Percentiles rank a stretch among this genome's conserved stretches.
Conservation (phyloP, 2,888 invertebrate species). For the Autographa gamma region DNA sequence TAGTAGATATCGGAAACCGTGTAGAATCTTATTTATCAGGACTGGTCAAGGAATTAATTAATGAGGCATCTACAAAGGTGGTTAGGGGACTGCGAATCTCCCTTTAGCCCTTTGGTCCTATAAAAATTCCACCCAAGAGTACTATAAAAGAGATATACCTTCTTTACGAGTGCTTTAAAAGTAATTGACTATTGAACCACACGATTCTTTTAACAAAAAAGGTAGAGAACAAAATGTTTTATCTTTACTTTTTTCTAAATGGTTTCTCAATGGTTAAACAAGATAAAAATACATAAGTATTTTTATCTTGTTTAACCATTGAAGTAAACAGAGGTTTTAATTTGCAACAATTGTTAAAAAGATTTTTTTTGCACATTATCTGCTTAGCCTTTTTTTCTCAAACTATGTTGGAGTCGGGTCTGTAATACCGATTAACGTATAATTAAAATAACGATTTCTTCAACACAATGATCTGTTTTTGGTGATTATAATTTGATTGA, state of each 20-base stretch:
- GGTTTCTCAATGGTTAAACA: too few relatives aligned
- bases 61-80: slow-evolving; percentile 72
- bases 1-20: slow-evolving; percentile 29
- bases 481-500: too few relatives aligned
- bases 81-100: slow-evolving; percentile 61
- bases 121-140: slow-evolving; percentile 64
- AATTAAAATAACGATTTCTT: too few relatives aligned
- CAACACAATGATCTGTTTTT: too few relatives aligned
- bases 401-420: too few relatives aligned
- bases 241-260: not conserved
- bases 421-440: too few relatives aligned
- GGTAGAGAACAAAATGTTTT: not conserved
- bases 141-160: slow-evolving; percentile 64
- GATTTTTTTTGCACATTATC: too few relatives aligned
- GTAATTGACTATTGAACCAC: slow-evolving; percentile 72
- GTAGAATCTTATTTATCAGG: slow-evolving; percentile 71
- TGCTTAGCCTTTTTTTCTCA: too few relatives aligned
- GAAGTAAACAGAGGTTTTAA: too few relatives aligned
- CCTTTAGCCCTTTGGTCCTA: slow-evolving; percentile 60
- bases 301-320: too few relatives aligned
- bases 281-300: too few relatives aligned
- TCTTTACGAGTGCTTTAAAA: slow-evolving; percentile 69
- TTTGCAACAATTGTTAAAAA: too few relatives aligned
- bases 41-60: slow-evolving; percentile 78
- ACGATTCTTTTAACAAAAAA: slow-evolving; percentile 30